Conservation (phyloP, 2,888 invertebrate species). For the Acrobasis suavella region DNA sequence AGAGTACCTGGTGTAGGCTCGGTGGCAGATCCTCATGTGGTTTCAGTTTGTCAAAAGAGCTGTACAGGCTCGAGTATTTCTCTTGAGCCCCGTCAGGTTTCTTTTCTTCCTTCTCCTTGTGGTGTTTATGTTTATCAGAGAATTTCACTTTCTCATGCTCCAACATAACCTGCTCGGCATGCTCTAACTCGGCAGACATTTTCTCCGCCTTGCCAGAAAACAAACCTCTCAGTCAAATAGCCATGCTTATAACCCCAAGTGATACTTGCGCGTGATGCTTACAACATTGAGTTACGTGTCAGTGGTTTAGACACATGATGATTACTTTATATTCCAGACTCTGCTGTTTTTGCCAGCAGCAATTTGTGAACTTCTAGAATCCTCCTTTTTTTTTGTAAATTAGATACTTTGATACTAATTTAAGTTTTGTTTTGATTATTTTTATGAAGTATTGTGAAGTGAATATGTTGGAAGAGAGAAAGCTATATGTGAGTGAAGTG, state of each 20-base stretch:
- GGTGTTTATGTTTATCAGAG: conserved; percentile 61
- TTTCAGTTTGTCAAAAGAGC: conserved; percentile 72
- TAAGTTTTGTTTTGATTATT: too few relatives aligned
- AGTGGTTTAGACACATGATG: conserved; percentile 52
- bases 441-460: too few relatives aligned
- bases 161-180: conserved; percentile 80
- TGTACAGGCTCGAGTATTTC: conserved; percentile 74
- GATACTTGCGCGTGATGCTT: conserved; percentile 59
- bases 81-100: conserved; percentile 45
- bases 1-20: conserved; percentile 70
- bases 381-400: neutral
- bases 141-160: conserved; percentile 75
- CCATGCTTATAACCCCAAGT: conserved; percentile 50
- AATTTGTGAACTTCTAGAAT: neutral
- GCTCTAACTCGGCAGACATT: conserved; percentile 78
- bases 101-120: conserved; percentile 51
- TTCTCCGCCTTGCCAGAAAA: conserved; percentile 80
- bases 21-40: conserved; percentile 66
- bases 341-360: neutral
- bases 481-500: neutral
- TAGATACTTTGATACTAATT: too few relatives aligned
- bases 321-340: conserved; percentile 12
- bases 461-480: neutral
- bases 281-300: conserved; percentile 54
- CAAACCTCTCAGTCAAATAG: conserved; percentile 69